Evolutionary conservation across 1,140 invertebrate species (phyloP), one percentile per base, ranked within the genome.

Genomic region (Bombus confusus): DNA sequence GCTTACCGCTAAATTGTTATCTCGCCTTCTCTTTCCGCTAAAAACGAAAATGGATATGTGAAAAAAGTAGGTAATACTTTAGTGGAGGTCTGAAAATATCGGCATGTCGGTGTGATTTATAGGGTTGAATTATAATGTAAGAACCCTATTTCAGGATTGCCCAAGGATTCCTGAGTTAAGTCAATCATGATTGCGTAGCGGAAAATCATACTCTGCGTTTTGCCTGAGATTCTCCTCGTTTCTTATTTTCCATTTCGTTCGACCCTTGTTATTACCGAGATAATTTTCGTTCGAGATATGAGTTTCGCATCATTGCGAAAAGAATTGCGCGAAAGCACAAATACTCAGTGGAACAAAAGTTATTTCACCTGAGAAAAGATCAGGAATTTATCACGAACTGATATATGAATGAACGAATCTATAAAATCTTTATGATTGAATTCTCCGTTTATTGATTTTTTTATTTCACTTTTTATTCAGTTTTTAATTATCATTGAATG

Each of bases 71-170:
- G 22, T 39, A 18, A 68, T 39, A 57, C 37, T 71, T 4, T 1
- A 59, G 15, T 0, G 25, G 31, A 39, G 34, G 10, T 62, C 39
- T 34, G 6, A 41, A 52, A 43, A 81, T 81, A 43, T 22, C 8
- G 37, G 28, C 3, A 34, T 37, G 52, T 62, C 37, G 47, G 18
- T 52, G 47, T 81, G 80, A 81, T 73, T 73, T 81, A 81, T 73
- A 69, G 69, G 37, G 18, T 41, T 43, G 80, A 81, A 81, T 57
- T 81, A 81, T 81, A 73, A 12, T 62, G 62, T 52, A 73, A 52
- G 69, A 15, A 18, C n/a, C 13, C 18, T 31, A 37, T 18, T 73
- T 41, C 34, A n/a, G 52, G 5, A 13, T n/a, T 34, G 43, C 37
- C n/a, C n/a, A 25, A 68, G 52, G 9, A 25, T 81, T 62, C 25